Percentiles rank a stretch among this genome's conserved stretches.
Conservation (phyloP, 2,888 invertebrate species). For the Timandra comae region DNA sequence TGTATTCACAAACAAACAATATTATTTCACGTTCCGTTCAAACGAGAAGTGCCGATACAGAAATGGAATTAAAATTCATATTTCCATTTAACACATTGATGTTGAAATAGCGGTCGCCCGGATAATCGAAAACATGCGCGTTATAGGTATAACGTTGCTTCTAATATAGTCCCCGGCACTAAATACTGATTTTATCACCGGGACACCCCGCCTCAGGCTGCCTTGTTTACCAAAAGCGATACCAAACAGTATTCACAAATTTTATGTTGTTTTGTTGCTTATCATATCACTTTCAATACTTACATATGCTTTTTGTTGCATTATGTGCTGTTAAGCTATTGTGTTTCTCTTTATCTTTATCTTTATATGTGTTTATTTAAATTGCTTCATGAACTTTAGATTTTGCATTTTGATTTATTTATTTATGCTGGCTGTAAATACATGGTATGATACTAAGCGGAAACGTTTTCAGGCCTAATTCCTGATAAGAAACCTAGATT, state of each 20-base stretch:
- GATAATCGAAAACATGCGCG: slow-evolving; percentile 27
- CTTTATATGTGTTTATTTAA: too few species aligned
- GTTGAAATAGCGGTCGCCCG: slow-evolving; percentile 19
- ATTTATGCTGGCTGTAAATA: too few species aligned
- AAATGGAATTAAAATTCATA: slow-evolving; percentile 17
- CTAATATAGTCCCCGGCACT: slow-evolving; percentile 30
- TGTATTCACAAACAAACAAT: slow-evolving; percentile 6
- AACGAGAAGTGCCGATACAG: slow-evolving; percentile 9
- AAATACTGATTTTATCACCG: slow-evolving; percentile 37
- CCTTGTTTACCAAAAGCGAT: too few species aligned
- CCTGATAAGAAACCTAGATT: too few species aligned
- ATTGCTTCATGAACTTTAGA: too few species aligned
- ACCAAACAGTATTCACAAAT: too few species aligned
- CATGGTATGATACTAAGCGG: too few species aligned
- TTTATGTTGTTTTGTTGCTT: slow-evolving; percentile 4
- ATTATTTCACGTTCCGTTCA: slow-evolving; percentile 11
- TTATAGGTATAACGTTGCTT: slow-evolving; percentile 26
- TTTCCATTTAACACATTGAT: slow-evolving; percentile 10
- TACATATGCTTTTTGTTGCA: neutral
- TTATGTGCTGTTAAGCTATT: too few species aligned
- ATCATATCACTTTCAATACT: neutral
- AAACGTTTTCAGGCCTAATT: too few species aligned
- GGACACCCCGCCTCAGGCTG: neutral
- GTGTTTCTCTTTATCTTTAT: too few species aligned
- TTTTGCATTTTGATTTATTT: too few species aligned